phyloP scores from a whole-genome alignment of 2,888 invertebrate species.

The Leucophora obtusa region DNA sequence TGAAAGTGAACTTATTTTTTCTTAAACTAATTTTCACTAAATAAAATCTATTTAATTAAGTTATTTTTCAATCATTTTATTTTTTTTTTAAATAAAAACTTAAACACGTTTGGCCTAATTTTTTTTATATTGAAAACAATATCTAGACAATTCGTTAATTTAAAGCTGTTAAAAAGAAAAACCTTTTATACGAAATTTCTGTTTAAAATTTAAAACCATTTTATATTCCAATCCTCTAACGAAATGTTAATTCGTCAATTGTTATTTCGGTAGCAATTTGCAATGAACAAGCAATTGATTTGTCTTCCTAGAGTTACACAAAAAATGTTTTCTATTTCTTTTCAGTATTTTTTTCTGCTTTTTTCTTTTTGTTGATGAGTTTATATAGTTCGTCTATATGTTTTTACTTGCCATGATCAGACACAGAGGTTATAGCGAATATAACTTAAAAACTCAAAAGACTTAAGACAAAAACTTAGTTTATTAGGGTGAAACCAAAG shows the following conservation, averaged over 20 bases:
- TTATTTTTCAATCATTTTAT: conserved; percentile 44
- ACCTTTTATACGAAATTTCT: neutral
- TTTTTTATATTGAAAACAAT: neutral
- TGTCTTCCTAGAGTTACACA: conserved; percentile 41
- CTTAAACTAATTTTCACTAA: conserved; percentile 10
- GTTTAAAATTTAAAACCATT: conserved; percentile 14
- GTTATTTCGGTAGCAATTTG: conserved; percentile 61
- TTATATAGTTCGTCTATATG: conserved; percentile 26
- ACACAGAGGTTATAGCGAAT: conserved; percentile 39
- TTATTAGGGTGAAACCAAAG: conserved; percentile 39
- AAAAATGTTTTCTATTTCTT: conserved; percentile 12
- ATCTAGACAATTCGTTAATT: conserved; percentile 16
- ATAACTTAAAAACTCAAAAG: conserved; percentile 12
- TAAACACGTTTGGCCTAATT: conserved; percentile 55
- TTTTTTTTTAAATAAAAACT: conserved; percentile 12
- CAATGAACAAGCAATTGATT: conserved; percentile 57
- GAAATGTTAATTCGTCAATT: conserved; percentile 60
- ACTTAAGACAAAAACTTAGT: conserved; percentile 43
- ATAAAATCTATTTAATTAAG: conserved; percentile 36
- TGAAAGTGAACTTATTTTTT: conserved; percentile 32
- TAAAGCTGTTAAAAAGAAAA: conserved; percentile 17
- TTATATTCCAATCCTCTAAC: conserved; percentile 19
- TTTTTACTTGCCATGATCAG: conserved; percentile 10
- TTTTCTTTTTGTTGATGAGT: conserved; percentile 26
- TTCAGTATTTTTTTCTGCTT: conserved; percentile 1